phyloP scores from a whole-genome alignment of 1,140 invertebrate species.

The Laupala kohalensis region DNA sequence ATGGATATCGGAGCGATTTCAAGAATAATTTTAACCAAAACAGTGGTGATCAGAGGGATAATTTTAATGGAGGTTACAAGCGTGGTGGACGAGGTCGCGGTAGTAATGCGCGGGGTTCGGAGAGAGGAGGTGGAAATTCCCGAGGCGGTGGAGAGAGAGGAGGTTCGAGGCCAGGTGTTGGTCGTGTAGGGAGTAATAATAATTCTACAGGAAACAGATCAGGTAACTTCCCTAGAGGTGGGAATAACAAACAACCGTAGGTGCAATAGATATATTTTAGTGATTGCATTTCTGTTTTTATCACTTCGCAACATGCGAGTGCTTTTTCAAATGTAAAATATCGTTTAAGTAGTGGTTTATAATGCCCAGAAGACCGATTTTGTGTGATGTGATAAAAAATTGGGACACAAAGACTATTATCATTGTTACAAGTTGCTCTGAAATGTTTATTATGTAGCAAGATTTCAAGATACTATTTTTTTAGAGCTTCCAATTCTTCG shows the following conservation, averaged over 20 bases:
- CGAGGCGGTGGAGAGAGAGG: conserved; percentile 1
- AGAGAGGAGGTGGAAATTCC: conserved; percentile 7
- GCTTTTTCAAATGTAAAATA: too few relatives aligned
- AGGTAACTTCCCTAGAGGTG: background rate
- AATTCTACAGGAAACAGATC: background rate
- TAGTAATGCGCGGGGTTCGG: background rate
- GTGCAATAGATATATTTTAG: background rate
- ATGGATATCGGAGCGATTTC: conserved; percentile 8
- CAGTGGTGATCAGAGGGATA: conserved; percentile 13
- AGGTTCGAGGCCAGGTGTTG: background rate
- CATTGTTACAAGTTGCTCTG: too few relatives aligned
- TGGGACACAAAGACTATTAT: too few relatives aligned
- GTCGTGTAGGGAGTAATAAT: conserved; percentile 5
- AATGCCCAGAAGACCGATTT: too few relatives aligned
- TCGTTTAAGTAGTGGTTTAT: too few relatives aligned
- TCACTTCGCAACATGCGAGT: too few relatives aligned
- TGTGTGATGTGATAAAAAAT: too few relatives aligned
- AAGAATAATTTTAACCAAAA: conserved; percentile 8
- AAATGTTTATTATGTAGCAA: too few relatives aligned
- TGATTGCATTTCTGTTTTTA: background rate
- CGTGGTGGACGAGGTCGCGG: conserved; percentile 4
- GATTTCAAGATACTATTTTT: too few relatives aligned
- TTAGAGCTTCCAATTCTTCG: too few relatives aligned
- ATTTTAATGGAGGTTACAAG: conserved; percentile 7
- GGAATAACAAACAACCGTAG: conserved; percentile 7